These are phyloP conservation scores for Eptatretus burgeri DNA, from an alignment of 2,113 vertebrate species.

Conservation along the genomic window DNA sequence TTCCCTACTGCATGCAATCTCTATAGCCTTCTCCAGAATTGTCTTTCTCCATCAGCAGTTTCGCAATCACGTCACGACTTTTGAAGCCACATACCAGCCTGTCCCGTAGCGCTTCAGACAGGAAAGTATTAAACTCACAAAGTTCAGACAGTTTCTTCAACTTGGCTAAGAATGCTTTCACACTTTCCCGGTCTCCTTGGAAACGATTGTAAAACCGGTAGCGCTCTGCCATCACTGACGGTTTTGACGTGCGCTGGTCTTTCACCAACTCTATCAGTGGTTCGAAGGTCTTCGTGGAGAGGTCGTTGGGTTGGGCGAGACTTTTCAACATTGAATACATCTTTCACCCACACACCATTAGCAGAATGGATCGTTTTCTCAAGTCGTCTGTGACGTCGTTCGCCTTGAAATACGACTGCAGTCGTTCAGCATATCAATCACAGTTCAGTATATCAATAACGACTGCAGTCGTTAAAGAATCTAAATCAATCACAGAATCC, in stretches of 20 bases:
- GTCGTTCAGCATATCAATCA: too few species aligned
- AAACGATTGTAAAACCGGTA: slow-evolving; percentile 13
- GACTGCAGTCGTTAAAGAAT: too few species aligned
- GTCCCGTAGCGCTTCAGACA: slow-evolving; percentile 15
- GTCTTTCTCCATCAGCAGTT: slow-evolving; percentile 11
- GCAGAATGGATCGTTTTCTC: too few species aligned
- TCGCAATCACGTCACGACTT: slow-evolving; percentile 14
- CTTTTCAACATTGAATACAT: too few species aligned
- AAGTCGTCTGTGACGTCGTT: too few species aligned
- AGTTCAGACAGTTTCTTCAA: slow-evolving; percentile 15
- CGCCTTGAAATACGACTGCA: too few species aligned
- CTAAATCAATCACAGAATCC: too few species aligned
- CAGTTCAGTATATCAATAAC: too few species aligned
- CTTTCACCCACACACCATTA: too few species aligned
- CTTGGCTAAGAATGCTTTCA: slow-evolving; percentile 14
- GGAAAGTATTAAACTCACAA: slow-evolving; percentile 15
- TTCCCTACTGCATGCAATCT: slow-evolving; percentile 12
- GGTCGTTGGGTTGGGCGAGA: too few species aligned
- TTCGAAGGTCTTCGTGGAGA: slow-evolving; percentile 8
- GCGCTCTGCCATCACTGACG: slow-evolving; percentile 13
- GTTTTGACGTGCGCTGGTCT: slow-evolving; percentile 14
- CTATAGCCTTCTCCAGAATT: slow-evolving; percentile 13
- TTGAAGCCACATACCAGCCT: slow-evolving; percentile 15
- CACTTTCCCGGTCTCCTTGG: slow-evolving; percentile 14
- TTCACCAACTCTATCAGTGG: slow-evolving; percentile 13